Base-by-base conservation (phyloP, 2,888 invertebrate species). In the Heliconius aoede region DNA sequence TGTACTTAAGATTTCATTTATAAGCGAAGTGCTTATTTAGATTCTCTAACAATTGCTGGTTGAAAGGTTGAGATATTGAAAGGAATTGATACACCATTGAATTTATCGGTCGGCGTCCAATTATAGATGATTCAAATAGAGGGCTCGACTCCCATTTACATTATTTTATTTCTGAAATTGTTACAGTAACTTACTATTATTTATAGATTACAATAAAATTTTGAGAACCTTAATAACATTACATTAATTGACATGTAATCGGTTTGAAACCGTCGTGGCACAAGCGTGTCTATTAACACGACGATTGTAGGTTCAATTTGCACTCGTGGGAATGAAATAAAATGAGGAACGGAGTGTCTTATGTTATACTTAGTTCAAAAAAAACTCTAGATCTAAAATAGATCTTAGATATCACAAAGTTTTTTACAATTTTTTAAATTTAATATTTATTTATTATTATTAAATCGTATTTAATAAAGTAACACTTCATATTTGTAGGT, bases 401-500 rank as follows among this genome's bases (percentile, higher is more conserved):
- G n/a, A n/a, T n/a, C n/a, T n/a, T n/a, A n/a, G n/a, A n/a, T n/a
- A n/a, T n/a, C n/a, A n/a, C n/a, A n/a, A n/a, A n/a, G n/a, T n/a
- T n/a, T n/a, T n/a, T n/a, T n/a, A n/a, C n/a, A n/a, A n/a, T n/a
- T n/a, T 11, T 32, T 32, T 9, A 32, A 32, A 32, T 9, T 32
- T 32, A 32, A 9, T 32, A 9, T 32, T 32, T 32, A 8, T 11
- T 32, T 32, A 32, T 32, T 32, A n/a, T n/a, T n/a, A n/a, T n/a
- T n/a, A n/a, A n/a, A n/a, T n/a, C n/a, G n/a, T 60, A 72, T n/a
- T 72, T 67, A 67, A 76, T 76, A 64, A 51, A 72, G 65, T 24
- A 65, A 65, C 40, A 65, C 36, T 36, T 26, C 65, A 76, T 24
- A 67, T n/a, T n/a, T n/a, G n/a, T n/a, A n/a, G n/a, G n/a, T n/a